Evolutionary conservation across 2,888 invertebrate species (phyloP).

Genomic region (Drosophila hamatofila): DNA sequence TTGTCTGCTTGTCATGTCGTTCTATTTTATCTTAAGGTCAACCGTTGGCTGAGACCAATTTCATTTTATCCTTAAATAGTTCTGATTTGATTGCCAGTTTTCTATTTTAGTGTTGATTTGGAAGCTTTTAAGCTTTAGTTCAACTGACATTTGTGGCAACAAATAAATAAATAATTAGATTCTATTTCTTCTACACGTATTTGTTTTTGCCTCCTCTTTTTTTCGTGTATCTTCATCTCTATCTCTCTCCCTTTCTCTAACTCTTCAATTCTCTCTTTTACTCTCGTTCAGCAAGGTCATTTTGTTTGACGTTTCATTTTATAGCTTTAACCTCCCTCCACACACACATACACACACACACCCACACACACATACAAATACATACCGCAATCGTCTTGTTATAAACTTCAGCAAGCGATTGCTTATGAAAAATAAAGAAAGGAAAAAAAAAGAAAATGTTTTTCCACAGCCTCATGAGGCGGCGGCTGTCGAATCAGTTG

Average conservation of each 20-base stretch:
- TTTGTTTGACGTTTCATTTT: constrained; percentile 59
- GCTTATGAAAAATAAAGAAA: constrained; percentile 26
- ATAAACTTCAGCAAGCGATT: constrained; percentile 52
- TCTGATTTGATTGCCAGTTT: constrained; percentile 52
- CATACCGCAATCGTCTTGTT: constrained; percentile 28
- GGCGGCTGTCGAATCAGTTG: constrained; percentile 54
- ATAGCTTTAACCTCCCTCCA: constrained; percentile 47
- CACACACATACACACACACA: background rate
- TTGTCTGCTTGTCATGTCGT: constrained; percentile 7
- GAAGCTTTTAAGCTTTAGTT: constrained; percentile 68
- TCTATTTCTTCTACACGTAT: constrained; percentile 53
- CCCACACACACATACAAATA: background rate
- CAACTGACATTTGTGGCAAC: constrained; percentile 62
- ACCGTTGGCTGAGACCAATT: constrained; percentile 20
- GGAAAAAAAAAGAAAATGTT: constrained; percentile 28
- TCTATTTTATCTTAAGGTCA: constrained; percentile 44
- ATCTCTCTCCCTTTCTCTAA: background rate
- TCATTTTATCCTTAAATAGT: constrained; percentile 36
- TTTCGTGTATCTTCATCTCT: constrained; percentile 1
- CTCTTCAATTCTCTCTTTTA: constrained; percentile 5
- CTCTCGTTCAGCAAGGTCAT: constrained; percentile 52
- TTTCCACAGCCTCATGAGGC: constrained; percentile 27
- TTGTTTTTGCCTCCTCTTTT: constrained; percentile 22
- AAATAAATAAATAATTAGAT: constrained; percentile 76
- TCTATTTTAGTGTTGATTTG: constrained; percentile 55